Evolutionary conservation across 1,140 invertebrate genomes (phyloP).

Genomic region (Drosophila nebulosa): DNA sequence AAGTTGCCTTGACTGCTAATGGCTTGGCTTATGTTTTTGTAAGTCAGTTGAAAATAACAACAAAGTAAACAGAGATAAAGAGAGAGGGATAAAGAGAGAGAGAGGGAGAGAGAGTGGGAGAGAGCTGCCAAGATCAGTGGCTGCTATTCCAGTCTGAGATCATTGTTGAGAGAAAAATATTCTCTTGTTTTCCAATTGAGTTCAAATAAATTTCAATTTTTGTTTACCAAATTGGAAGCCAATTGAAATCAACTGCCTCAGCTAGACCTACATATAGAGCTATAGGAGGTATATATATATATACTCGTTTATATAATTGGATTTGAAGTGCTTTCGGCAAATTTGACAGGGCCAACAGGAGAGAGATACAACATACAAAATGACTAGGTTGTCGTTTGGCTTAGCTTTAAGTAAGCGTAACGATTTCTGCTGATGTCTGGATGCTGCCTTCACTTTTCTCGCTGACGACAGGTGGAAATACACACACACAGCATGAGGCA

Average conservation of each 20-base stretch:
- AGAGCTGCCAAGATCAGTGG: too few species aligned
- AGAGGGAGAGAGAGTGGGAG: too few species aligned
- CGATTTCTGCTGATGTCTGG: slow-evolving; percentile 1
- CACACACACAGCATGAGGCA: neutral
- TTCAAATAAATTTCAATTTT: neutral
- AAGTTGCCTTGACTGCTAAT: neutral
- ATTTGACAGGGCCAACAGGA: neutral
- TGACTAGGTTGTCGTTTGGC: neutral
- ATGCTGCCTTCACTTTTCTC: neutral
- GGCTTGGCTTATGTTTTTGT: neutral
- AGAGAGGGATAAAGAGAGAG: too few species aligned
- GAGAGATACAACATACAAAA: neutral
- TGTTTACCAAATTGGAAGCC: neutral
- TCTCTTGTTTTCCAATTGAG: too few species aligned
- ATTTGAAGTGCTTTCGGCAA: neutral
- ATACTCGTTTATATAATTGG: neutral
- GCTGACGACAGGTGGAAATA: slow-evolving; percentile 10
- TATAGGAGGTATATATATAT: neutral
- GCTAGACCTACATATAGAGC: neutral
- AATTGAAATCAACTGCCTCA: neutral
- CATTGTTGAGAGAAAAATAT: too few species aligned
- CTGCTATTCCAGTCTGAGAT: too few species aligned
- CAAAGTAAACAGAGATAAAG: too few species aligned
- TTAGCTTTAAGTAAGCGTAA: slow-evolving; percentile 1
- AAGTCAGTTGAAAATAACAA: neutral